A percentile compares a stretch with the other conserved stretches of the same genome.
These are phyloP conservation scores for Sesamia nonagrioides DNA, from an alignment of 1,140 invertebrate species.

Conservation along the genomic window DNA sequence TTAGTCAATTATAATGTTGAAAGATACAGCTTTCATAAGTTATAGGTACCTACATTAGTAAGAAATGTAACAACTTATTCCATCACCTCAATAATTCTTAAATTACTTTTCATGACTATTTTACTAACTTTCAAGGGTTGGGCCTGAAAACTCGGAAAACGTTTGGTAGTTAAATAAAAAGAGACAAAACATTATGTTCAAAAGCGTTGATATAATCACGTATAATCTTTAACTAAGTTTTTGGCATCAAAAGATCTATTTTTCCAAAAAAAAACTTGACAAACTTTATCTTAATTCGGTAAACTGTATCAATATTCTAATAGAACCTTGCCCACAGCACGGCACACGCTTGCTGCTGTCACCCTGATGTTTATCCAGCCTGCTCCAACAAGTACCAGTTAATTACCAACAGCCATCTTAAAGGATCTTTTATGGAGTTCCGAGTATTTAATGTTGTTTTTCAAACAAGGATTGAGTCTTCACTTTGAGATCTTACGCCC, in stretches of 20 bases:
- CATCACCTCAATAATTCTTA: no score
- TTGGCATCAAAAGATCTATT: no score
- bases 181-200: no score
- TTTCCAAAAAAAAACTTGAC: no score
- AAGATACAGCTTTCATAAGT: not conserved
- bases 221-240: no score
- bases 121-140: no score
- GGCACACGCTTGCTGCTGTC: slow-evolving; percentile 4
- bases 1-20: slow-evolving; percentile 7
- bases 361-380: slow-evolving; percentile 35
- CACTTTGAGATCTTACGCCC: slow-evolving; percentile 33
- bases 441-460: slow-evolving; percentile 38
- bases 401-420: slow-evolving; percentile 34
- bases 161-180: no score
- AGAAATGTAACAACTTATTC: not conserved
- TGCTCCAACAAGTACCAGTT: slow-evolving; percentile 25
- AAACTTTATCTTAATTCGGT: no score
- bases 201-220: no score
- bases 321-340: not conserved
- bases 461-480: slow-evolving; percentile 38
- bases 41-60: not conserved
- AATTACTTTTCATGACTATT: no score
- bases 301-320: not conserved
- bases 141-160: no score
- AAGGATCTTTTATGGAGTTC: slow-evolving; percentile 43